These are phyloP conservation scores for Valencia hispanica DNA, from an alignment of 2,797 vertebrate genomes.

Conservation along the genomic window DNA sequence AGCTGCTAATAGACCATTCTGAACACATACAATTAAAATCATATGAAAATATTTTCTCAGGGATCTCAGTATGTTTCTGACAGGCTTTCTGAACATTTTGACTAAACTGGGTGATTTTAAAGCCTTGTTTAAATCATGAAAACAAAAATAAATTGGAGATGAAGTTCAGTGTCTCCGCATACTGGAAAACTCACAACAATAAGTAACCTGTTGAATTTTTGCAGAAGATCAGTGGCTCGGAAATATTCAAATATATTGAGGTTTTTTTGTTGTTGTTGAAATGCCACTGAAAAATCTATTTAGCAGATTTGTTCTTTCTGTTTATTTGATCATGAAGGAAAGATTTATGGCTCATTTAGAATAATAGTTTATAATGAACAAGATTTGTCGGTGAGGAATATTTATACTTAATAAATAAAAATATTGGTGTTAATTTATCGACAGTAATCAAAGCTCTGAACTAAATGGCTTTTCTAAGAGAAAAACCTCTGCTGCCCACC, in stretches of 20 bases:
- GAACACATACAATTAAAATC: slow-evolving; percentile 3
- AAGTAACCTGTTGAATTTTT: background rate
- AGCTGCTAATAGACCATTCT: slow-evolving; percentile 8
- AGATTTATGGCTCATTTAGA: background rate
- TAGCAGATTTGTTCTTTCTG: background rate
- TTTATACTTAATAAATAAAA: background rate
- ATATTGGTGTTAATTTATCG: background rate
- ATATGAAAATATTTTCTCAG: background rate
- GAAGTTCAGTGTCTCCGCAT: background rate
- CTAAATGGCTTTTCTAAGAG: background rate
- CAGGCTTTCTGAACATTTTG: background rate
- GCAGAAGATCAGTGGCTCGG: background rate
- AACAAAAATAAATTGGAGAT: background rate
- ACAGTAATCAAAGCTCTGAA: background rate
- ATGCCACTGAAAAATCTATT: background rate
- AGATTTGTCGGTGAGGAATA: background rate
- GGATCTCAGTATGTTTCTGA: background rate
- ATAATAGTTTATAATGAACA: background rate
- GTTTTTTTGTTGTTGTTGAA: no score
- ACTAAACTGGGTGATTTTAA: background rate
- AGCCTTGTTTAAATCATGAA: no score
- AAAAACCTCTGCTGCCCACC: slow-evolving; percentile 69
- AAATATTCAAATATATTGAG: background rate
- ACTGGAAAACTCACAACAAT: background rate
- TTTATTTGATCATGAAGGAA: background rate